Base-by-base conservation (phyloP, 2,113 vertebrate species). In the Lasiurus borealis region DNA sequence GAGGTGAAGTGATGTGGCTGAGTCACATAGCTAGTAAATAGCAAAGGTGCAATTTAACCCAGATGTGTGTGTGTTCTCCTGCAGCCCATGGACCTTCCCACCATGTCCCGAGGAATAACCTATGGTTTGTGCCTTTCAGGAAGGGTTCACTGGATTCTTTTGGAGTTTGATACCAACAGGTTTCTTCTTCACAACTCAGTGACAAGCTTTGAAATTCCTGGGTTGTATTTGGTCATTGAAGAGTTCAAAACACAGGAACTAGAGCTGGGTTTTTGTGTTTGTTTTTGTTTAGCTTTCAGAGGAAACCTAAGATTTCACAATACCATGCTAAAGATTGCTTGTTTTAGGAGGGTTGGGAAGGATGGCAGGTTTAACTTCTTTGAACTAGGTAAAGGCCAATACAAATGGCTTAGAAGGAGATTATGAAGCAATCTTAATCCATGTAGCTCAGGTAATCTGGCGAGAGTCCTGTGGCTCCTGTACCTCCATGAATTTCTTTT, bases 51-150 rank as follows among this genome's bases (percentile, higher is more conserved):
- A 11, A 5, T 54, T 81, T 31, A 29, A 7, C 36, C 8, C 52
- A 48, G 29, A 48, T 27, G 2, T 14, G 2, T 14, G 0, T 59
- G 0, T 68, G 19, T 75, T 11, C 40, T 2, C 19, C 44, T n/a
- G 1, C 46, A 72, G 40, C 19, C 52, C 48, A 0, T 8, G 31
- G 31, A 3, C 34, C n/a, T 62, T 71, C 57, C 73, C 40, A 2
- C n/a, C 4, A 5, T 0, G 2, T 29, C 9, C 7, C 8, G 54
- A 8, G 29, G 34, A 31, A 54, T 50, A 71, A 18, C 13, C 76
- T 80, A 62, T n/a, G 19, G 23, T 4, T 50, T 5, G 29, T 8
- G 3, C 34, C 21, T 46, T 46, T 36, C 10, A 40, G 31, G 31
- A 62, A 27, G 23, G 23, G 0, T 46, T 80, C 8, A 5, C 9